Evolutionary conservation across 2,113 vertebrate species (phyloP).

Genomic region (Vulpes vulpes): DNA sequence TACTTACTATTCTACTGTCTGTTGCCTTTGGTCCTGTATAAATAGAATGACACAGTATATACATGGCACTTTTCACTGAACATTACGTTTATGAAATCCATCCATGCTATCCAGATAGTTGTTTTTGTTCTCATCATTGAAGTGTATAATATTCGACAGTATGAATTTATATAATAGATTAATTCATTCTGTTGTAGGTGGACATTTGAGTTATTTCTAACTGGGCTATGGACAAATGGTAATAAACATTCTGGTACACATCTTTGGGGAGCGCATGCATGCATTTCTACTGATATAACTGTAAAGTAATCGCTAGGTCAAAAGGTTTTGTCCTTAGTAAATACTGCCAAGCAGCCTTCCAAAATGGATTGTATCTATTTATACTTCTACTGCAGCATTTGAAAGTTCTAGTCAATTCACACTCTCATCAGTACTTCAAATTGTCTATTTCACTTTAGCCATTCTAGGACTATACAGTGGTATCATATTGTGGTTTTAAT

Average conservation of each 20-base stretch:
- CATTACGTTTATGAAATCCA: not conserved
- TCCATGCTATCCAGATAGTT: not conserved
- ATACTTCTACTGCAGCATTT: not conserved
- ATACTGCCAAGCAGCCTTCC: not conserved
- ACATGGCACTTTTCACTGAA: not conserved
- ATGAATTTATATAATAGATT: not conserved
- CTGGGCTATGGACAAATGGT: not conserved
- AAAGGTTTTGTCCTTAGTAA: not conserved
- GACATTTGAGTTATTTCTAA: slow-evolving; percentile 17
- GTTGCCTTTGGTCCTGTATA: not conserved
- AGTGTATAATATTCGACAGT: not conserved
- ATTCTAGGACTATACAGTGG: not conserved
- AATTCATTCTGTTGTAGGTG: not conserved
- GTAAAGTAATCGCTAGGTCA: not conserved
- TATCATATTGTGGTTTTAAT: not conserved
- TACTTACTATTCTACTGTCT: not conserved
- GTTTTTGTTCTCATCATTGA: not conserved
- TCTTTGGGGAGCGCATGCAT: not conserved
- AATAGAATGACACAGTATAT: not conserved
- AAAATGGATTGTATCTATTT: not conserved
- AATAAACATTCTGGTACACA: not conserved
- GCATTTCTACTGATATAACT: not conserved
- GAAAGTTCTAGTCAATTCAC: not conserved
- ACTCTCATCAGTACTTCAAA: not conserved
- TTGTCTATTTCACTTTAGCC: not conserved